phyloP scores from a whole-genome alignment of 2,888 invertebrate genomes.

The Venustoraphidia nigricollis region DNA sequence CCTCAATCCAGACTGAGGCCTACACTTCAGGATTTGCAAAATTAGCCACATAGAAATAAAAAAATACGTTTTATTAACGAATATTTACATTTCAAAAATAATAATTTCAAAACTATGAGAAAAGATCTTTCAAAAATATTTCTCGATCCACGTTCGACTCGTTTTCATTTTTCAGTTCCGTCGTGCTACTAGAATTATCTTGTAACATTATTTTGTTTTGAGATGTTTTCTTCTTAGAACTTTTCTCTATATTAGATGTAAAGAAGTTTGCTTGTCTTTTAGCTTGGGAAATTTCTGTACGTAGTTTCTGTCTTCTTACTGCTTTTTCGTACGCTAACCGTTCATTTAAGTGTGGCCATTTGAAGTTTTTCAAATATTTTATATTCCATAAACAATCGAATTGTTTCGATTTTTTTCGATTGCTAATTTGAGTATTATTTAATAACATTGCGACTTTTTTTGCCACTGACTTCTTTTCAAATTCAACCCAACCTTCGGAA shows the following conservation, averaged over 20 bases:
- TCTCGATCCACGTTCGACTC: conserved; percentile 2
- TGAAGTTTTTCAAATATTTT: conserved; percentile 88
- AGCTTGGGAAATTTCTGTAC: conserved; percentile 79
- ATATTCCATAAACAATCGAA: conserved; percentile 91
- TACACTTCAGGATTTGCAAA: too few relatives aligned
- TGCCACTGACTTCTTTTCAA: conserved; percentile 73
- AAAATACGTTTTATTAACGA: too few relatives aligned
- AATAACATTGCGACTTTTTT: conserved; percentile 68
- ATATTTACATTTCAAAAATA: too few relatives aligned
- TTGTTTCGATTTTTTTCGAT: conserved; percentile 71
- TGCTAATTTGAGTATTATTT: conserved; percentile 80
- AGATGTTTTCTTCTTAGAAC: conserved; percentile 41
- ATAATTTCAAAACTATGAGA: too few relatives aligned
- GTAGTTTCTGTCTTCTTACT: conserved; percentile 69
- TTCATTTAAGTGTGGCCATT: conserved; percentile 92
- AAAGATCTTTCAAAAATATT: too few relatives aligned
- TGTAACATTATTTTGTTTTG: background rate
- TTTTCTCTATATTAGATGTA: conserved; percentile 66
- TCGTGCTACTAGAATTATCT: background rate
- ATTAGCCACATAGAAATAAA: too few relatives aligned
- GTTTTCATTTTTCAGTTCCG: conserved; percentile 18
- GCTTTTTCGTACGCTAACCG: conserved; percentile 85
- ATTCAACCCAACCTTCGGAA: conserved; percentile 94
- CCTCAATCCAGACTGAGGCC: too few relatives aligned
- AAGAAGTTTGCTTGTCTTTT: conserved; percentile 83